Evolutionary conservation across 2,888 invertebrate genomes (phyloP).

Genomic region (Drosophila setosimentum): DNA sequence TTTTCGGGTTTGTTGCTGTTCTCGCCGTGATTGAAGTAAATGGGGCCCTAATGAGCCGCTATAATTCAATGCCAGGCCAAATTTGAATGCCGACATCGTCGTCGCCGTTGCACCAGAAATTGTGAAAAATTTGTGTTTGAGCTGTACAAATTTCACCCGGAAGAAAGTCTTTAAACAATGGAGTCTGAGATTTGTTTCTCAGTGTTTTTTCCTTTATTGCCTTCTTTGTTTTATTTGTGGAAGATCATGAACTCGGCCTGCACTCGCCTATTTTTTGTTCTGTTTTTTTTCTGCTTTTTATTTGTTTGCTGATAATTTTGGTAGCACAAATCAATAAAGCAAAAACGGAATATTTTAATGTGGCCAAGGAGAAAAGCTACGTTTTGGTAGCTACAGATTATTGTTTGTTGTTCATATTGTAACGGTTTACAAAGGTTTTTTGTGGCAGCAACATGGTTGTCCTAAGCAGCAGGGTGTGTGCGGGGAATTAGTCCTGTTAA

Average conservation of each 20-base stretch:
- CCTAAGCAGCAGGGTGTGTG: not conserved
- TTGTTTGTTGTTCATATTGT: conserved; percentile 54
- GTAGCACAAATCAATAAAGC: conserved; percentile 79
- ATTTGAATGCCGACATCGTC: conserved; percentile 62
- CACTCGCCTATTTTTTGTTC: conserved; percentile 14
- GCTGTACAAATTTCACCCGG: conserved; percentile 68
- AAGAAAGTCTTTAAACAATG: conserved; percentile 64
- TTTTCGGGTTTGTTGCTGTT: conserved; percentile 26
- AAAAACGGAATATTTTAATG: conserved; percentile 64
- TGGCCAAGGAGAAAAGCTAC: conserved; percentile 52
- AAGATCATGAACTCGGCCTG: conserved; percentile 75
- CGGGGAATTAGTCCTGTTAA: conserved; percentile 8
- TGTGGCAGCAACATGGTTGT: conserved; percentile 24
- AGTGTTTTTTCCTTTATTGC: conserved; percentile 28
- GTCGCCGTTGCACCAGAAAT: conserved; percentile 32
- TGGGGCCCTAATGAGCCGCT: conserved; percentile 76
- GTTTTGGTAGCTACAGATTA: conserved; percentile 50
- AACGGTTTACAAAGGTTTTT: conserved; percentile 53
- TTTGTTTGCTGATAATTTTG: conserved; percentile 66
- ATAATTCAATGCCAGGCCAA: conserved; percentile 73
- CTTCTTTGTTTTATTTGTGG: conserved; percentile 29
- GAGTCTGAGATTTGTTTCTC: conserved; percentile 59
- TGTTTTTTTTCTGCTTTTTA: conserved; percentile 40
- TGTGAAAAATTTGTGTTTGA: conserved; percentile 57
- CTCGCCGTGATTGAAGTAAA: conserved; percentile 69